These are phyloP conservation scores for Sebastes fasciatus DNA, from an alignment of 2,113 vertebrate species.

Conservation along the genomic window DNA sequence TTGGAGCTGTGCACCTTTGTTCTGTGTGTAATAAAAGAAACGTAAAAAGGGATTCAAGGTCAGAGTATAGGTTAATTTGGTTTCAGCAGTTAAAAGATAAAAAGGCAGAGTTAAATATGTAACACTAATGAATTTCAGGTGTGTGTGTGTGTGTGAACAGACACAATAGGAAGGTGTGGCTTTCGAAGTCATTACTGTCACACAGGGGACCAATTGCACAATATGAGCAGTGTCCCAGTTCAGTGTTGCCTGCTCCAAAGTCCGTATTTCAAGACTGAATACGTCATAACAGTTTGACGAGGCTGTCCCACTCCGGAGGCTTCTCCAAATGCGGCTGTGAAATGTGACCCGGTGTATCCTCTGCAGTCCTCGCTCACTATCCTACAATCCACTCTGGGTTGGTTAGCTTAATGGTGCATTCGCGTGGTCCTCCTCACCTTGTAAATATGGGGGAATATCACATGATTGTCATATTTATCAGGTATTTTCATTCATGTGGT, in stretches of 20 bases:
- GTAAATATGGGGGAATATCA: constrained; percentile 35
- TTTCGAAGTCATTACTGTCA: constrained; percentile 13
- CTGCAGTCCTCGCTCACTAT: constrained; percentile 15
- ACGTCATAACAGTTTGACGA: constrained; percentile 12
- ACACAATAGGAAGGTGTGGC: constrained; percentile 20
- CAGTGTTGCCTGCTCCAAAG: constrained; percentile 33
- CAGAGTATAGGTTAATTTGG: constrained; percentile 14
- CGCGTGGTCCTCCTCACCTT: constrained; percentile 12
- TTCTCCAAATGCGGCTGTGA: constrained; percentile 54
- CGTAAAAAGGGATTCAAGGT: neutral
- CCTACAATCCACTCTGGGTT: constrained; percentile 22
- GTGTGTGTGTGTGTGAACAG: neutral
- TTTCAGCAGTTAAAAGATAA: constrained; percentile 22
- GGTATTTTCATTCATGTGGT: constrained; percentile 14
- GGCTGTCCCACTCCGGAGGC: constrained; percentile 35
- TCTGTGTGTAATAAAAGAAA: constrained; percentile 23
- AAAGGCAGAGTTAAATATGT: constrained; percentile 1
- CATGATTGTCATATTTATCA: constrained; percentile 18
- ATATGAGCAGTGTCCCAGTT: constrained; percentile 20
- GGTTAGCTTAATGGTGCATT: constrained; percentile 26
- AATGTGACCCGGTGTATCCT: constrained; percentile 48
- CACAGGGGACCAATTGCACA: constrained; percentile 33
- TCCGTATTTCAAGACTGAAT: constrained; percentile 55
- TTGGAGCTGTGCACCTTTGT: constrained; percentile 40
- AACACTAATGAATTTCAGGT: neutral